These are phyloP conservation scores for Turnix velox DNA, from an alignment of 2,113 vertebrate genomes.

Conservation along the genomic window DNA sequence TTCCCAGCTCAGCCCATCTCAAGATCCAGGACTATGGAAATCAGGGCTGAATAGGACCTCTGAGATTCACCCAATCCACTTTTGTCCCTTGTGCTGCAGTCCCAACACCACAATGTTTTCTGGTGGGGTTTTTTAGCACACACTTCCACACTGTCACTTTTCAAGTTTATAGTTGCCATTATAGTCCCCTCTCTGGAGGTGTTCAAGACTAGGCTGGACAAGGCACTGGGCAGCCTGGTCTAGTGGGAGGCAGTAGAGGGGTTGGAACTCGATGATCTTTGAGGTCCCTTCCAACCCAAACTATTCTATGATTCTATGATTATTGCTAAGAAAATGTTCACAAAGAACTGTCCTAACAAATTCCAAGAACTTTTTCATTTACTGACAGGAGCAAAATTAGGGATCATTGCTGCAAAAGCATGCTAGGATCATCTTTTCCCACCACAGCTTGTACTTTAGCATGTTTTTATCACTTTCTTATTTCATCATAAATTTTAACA, in stretches of 20 bases:
- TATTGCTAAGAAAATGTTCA: not conserved
- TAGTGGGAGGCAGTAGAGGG: no score
- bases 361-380: not conserved
- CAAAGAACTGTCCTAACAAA: not conserved
- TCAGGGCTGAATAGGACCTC: not conserved
- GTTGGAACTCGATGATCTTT: no score
- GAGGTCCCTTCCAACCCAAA: no score
- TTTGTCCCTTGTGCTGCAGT: not conserved
- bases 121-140: rapidly evolving
- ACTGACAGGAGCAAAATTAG: not conserved
- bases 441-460: not conserved
- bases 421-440: not conserved
- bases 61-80: not conserved
- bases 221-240: no score
- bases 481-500: not conserved
- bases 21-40: not conserved
- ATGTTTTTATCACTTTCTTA: not conserved
- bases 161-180: not conserved
- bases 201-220: no score
- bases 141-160: not conserved
- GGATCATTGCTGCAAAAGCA: not conserved
- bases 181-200: no score
- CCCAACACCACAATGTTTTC: not conserved
- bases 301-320: no score
- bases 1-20: not conserved